phyloP scores from a whole-genome alignment of 2,113 vertebrate genomes.

The Falcunculus frontatus region DNA sequence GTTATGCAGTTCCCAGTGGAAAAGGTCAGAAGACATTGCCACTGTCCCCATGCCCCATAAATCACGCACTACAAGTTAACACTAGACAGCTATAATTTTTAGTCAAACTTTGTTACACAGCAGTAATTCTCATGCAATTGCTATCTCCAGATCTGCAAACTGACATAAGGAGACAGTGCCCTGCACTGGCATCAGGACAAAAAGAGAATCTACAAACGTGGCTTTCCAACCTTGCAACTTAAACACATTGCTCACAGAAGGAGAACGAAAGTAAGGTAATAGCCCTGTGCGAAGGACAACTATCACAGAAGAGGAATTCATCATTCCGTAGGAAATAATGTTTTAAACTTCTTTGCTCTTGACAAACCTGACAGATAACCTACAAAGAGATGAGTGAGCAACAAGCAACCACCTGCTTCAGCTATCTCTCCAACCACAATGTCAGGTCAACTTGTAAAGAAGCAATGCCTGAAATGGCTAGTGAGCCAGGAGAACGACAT shows the following conservation, averaged over 20 bases:
- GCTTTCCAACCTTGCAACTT: not conserved
- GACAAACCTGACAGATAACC: not conserved
- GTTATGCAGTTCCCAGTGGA: not conserved
- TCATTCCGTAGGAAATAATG: not conserved
- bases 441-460: not conserved
- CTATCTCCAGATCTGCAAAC: not conserved
- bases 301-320: not conserved
- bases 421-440: not conserved
- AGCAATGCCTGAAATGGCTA: not conserved
- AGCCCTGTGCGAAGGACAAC: not conserved
- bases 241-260: not conserved
- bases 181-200: not conserved
- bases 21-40: not conserved
- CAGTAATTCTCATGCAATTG: not conserved
- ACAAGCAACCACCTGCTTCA: not conserved
- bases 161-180: not conserved
- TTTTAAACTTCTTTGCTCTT: not conserved
- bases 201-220: not conserved
- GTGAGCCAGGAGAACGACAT: not conserved
- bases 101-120: not conserved
- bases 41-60: not conserved
- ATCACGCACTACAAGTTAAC: not conserved
- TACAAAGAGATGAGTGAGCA: not conserved
- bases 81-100: not conserved
- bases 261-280: not conserved